A percentile compares a stretch with the other conserved stretches of the same genome.
phyloP scores from a whole-genome alignment of 2,888 invertebrate genomes.

The Metacarcinus magister region DNA sequence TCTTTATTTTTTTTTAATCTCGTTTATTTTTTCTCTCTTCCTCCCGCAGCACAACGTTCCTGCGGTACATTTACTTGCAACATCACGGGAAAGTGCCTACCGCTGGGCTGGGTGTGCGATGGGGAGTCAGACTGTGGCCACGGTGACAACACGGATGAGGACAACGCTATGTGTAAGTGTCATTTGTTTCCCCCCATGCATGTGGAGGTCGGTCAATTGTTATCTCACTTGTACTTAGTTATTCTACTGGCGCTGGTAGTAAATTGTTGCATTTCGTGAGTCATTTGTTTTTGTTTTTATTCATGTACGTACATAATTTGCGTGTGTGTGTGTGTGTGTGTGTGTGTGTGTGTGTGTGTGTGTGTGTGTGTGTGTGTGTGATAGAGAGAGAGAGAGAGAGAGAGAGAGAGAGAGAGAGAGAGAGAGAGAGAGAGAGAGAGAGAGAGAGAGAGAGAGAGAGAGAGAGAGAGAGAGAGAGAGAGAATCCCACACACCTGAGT shows the following conservation, averaged over 20 bases:
- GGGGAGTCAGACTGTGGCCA: constrained; percentile 90
- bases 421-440: no score
- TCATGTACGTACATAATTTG: no score
- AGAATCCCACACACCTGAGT: background rate
- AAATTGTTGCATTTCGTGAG: no score
- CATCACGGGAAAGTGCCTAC: constrained; percentile 89
- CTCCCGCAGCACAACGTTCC: background rate
- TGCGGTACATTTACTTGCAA: constrained; percentile 74
- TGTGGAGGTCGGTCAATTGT: no score
- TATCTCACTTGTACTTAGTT: no score
- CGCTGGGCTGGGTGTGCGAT: constrained; percentile 90
- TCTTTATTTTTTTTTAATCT: background rate
- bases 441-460: no score
- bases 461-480: no score
- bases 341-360: no score
- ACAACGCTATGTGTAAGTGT: constrained; percentile 87
- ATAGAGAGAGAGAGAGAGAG: background rate
- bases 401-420: background rate
- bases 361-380: no score
- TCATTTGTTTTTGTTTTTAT: no score
- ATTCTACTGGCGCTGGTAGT: no score
- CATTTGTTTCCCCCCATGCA: background rate
- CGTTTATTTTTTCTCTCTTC: background rate
- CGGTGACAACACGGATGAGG: constrained; percentile 89
- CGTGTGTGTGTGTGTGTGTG: no score